phyloP scores from a whole-genome alignment of 2,113 vertebrate genomes.

The Pogonocichla stellata region DNA sequence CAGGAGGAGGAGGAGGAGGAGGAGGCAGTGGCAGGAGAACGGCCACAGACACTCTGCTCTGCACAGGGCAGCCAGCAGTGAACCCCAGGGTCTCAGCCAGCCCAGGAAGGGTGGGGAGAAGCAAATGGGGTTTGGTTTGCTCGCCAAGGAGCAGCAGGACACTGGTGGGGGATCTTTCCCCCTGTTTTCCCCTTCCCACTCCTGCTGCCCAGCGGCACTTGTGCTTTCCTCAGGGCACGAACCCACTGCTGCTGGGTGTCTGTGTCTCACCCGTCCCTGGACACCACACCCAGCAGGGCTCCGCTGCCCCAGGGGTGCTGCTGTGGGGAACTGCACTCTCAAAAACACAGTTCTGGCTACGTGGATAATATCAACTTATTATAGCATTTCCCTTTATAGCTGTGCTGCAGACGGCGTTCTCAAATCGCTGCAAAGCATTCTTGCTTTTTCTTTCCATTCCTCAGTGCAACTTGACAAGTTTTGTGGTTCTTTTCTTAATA shows the following conservation, averaged over 20 bases:
- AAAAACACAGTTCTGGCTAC: neutral
- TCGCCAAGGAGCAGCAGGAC: neutral
- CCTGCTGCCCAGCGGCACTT: neutral
- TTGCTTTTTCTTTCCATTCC: neutral
- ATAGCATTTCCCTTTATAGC: neutral
- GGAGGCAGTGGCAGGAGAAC: neutral
- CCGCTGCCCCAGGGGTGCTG: rapidly evolving
- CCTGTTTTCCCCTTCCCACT: neutral
- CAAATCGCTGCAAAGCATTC: neutral
- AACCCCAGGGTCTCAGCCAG: neutral
- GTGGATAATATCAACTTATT: neutral
- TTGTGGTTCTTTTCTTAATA: neutral
- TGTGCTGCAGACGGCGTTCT: neutral
- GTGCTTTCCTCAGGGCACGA: rapidly evolving
- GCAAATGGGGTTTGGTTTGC: rapidly evolving
- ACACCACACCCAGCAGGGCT: neutral
- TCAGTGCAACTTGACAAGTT: neutral
- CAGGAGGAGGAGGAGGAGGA: neutral
- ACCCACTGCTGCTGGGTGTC: rapidly evolving
- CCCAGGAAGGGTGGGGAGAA: neutral
- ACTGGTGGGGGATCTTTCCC: neutral
- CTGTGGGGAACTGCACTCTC: neutral
- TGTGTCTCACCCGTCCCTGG: neutral
- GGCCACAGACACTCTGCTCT: neutral
- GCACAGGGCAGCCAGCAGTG: rapidly evolving